Conservation (phyloP, 1,140 invertebrate genomes). For the Aphis gossypii region DNA sequence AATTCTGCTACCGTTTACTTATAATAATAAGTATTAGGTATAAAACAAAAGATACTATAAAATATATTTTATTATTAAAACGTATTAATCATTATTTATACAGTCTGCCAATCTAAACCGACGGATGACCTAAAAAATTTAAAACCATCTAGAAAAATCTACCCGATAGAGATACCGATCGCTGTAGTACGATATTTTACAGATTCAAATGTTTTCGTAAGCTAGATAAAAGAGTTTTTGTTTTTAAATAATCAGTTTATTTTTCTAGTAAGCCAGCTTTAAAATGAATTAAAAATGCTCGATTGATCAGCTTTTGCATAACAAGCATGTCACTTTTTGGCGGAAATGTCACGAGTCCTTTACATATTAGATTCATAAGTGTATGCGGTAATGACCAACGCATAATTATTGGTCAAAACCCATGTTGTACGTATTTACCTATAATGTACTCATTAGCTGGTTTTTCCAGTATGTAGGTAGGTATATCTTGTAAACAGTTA, state of each 20-base stretch:
- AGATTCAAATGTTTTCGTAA: no score
- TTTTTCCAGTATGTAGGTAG: not conserved
- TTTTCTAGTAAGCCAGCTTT: no score
- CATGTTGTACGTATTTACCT: not conserved
- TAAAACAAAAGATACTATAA: no score
- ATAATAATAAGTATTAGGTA: no score
- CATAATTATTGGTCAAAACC: no score
- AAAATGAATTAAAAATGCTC: no score
- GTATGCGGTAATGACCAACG: not conserved
- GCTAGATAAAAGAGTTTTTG: no score
- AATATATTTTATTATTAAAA: no score
- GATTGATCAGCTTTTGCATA: not conserved
- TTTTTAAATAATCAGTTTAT: no score
- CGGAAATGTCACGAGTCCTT: not conserved
- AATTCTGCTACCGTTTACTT: not conserved
- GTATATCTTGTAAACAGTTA: not conserved
- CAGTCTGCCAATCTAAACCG: not conserved
- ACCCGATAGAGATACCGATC: not conserved
- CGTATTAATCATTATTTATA: not conserved
- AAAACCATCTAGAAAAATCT: not conserved
- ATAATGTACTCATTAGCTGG: not conserved
- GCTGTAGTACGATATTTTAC: no score
- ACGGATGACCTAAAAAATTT: no score
- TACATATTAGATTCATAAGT: not conserved
- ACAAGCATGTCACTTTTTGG: no score